These are phyloP conservation scores for Laupala kohalensis DNA, from an alignment of 1,140 invertebrate species.

Conservation along the genomic window DNA sequence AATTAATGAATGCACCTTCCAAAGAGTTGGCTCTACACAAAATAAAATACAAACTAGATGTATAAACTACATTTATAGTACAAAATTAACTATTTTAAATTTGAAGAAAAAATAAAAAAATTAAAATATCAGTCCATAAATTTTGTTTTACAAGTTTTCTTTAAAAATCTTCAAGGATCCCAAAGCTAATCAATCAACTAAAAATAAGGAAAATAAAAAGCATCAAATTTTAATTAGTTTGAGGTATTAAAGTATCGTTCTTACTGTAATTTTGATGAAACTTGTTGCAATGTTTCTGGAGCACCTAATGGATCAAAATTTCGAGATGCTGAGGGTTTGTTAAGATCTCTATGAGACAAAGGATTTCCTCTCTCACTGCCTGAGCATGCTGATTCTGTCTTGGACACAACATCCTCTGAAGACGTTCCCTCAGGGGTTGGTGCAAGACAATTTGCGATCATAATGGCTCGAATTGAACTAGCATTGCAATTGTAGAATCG, in stretches of 20 bases:
- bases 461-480: constrained; percentile 61
- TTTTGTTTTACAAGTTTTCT: too few relatives aligned
- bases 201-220: too few relatives aligned
- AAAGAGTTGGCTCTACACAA: constrained; percentile 29
- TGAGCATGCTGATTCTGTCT: not conserved
- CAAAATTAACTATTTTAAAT: too few relatives aligned
- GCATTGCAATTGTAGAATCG: constrained; percentile 72
- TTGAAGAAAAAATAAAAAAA: too few relatives aligned
- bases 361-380: constrained; percentile 34
- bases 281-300: constrained; percentile 29
- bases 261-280: constrained; percentile 32
- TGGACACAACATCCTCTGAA: constrained; percentile 13
- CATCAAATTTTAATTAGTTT: too few relatives aligned
- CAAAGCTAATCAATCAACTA: too few relatives aligned
- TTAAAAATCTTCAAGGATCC: too few relatives aligned
- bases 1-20: constrained; percentile 35
- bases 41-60: too few relatives aligned
- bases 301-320: constrained; percentile 19
- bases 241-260: too few relatives aligned
- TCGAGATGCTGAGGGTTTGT: constrained; percentile 5
- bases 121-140: too few relatives aligned
- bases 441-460: constrained; percentile 54
- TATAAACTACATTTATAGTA: too few relatives aligned
- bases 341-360: constrained; percentile 35
- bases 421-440: constrained; percentile 22